Percentiles rank a stretch among this genome's conserved stretches.
phyloP scores from a whole-genome alignment of 2,797 vertebrate species.

The Amphiprion clarkii region DNA sequence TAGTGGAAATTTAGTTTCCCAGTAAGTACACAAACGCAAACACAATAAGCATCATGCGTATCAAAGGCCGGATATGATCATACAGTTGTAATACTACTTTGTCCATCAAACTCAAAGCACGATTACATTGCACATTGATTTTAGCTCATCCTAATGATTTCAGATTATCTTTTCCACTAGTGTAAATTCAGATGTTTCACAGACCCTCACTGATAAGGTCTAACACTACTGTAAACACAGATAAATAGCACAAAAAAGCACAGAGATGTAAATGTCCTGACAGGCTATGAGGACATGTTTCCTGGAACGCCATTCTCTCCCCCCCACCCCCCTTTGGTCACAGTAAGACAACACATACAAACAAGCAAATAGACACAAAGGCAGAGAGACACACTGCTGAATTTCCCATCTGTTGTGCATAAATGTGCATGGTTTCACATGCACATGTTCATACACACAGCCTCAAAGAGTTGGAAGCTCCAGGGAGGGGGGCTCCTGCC shows the following conservation, averaged over 20 bases:
- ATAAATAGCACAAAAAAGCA: slow-evolving; percentile 3
- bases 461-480: slow-evolving; percentile 59
- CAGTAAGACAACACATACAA: slow-evolving; percentile 8
- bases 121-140: slow-evolving; percentile 11
- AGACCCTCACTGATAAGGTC: too few relatives aligned
- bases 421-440: slow-evolving; percentile 26
- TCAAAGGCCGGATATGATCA: background rate
- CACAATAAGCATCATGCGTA: too few relatives aligned
- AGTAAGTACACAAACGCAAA: background rate
- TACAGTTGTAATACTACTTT: slow-evolving; percentile 1
- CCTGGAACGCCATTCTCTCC: slow-evolving; percentile 10
- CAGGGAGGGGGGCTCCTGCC: slow-evolving; percentile 41
- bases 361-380: slow-evolving; percentile 27
- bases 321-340: slow-evolving; percentile 11
- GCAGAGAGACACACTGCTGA: slow-evolving; percentile 31
- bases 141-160: slow-evolving; percentile 9
- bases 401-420: slow-evolving; percentile 43
- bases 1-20: slow-evolving; percentile 17
- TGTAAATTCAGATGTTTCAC: background rate
- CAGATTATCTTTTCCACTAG: background rate
- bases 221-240: background rate
- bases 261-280: background rate
- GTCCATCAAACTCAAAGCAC: background rate
- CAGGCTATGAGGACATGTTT: too few relatives aligned
- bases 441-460: background rate